Conservation (phyloP, 2,888 invertebrate species). For the Liposcelis brunnea region DNA sequence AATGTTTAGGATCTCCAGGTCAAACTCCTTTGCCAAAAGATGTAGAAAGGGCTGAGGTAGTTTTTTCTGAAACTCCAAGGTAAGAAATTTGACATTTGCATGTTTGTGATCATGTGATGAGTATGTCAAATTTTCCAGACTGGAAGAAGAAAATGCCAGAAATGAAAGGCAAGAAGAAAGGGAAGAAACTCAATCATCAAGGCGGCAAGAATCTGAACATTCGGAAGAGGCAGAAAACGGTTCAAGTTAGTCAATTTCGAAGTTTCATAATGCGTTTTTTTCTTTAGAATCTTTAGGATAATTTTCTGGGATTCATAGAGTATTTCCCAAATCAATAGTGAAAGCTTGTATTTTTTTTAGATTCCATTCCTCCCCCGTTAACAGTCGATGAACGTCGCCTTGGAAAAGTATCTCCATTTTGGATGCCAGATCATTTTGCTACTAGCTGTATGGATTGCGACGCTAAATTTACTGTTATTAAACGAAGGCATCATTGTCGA, state of each 20-base stretch:
- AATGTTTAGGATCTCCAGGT: conserved; percentile 17
- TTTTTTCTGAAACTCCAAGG: too few species aligned
- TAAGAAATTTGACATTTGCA: background rate
- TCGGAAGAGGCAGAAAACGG: background rate
- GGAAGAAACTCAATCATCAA: conserved; percentile 8
- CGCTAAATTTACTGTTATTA: conserved; percentile 60
- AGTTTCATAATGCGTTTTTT: conserved; percentile 7
- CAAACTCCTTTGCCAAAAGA: conserved; percentile 20
- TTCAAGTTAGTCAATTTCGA: too few species aligned
- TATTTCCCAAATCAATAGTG: too few species aligned
- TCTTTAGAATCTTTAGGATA: too few species aligned
- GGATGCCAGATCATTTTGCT: conserved; percentile 75
- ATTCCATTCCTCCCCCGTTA: conserved; percentile 8
- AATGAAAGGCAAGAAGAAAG: conserved; percentile 10
- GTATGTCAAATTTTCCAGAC: background rate
- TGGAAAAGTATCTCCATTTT: conserved; percentile 62
- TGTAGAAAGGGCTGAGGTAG: conserved; percentile 18
- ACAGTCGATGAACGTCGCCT: conserved; percentile 23
- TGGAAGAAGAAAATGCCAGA: conserved; percentile 8
- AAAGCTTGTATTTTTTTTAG: too few species aligned
- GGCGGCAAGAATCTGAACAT: background rate
- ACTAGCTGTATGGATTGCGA: conserved; percentile 69
- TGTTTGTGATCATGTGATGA: background rate
- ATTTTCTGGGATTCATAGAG: too few species aligned
- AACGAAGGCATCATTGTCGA: conserved; percentile 64